phyloP scores from a whole-genome alignment of 2,797 vertebrate species.

The Enteromius trimaculatus region DNA sequence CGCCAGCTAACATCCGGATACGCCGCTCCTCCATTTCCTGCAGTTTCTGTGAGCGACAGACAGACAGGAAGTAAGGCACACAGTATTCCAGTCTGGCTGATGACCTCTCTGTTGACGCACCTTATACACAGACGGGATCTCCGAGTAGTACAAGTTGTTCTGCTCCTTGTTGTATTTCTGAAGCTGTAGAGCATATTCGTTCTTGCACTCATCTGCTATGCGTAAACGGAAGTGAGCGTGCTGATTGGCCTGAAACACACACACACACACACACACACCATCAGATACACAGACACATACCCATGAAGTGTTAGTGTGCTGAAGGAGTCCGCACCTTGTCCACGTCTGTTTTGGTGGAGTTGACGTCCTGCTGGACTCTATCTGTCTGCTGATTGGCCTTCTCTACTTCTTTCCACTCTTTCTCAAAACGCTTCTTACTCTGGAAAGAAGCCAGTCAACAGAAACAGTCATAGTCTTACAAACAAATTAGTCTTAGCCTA shows the following conservation, averaged over 20 bases:
- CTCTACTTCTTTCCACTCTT: constrained; percentile 88
- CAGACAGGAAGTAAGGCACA: not conserved
- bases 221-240: constrained; percentile 79
- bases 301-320: not conserved
- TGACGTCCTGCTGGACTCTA: constrained; percentile 79
- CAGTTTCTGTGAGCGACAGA: constrained; percentile 81
- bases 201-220: constrained; percentile 85
- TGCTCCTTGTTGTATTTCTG: constrained; percentile 90
- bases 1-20: constrained; percentile 86
- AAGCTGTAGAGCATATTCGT: constrained; percentile 84
- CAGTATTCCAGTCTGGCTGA: not conserved
- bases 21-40: constrained; percentile 95
- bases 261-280: constrained; percentile 40
- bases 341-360: constrained; percentile 81
- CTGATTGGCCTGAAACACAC: constrained; percentile 79
- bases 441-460: constrained; percentile 51
- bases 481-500: not conserved
- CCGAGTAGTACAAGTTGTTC: constrained; percentile 80
- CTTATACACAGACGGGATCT: constrained; percentile 84
- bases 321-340: constrained; percentile 78
- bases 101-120: constrained; percentile 68
- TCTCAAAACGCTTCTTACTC: constrained; percentile 88
- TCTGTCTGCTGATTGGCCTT: constrained; percentile 84
- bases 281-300: not conserved
- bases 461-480: too few species aligned